Evolutionary conservation across 2,797 vertebrate genomes (phyloP), one percentile per base, ranked within the genome.

Genomic region (Rhadinocentrus ornatus): DNA sequence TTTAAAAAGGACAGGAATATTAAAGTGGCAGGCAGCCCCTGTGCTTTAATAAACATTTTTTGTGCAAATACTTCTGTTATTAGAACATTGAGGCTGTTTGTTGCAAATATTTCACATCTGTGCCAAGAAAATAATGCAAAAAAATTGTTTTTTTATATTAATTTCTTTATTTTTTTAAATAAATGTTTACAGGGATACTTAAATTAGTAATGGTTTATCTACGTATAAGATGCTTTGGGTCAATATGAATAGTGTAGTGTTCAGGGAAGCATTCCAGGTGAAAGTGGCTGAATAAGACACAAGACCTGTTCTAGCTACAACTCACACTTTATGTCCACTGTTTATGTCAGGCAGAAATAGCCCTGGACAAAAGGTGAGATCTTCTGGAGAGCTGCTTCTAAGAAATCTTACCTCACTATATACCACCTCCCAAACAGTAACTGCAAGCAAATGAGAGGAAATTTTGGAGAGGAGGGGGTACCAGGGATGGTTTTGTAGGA

Each of bases 271-370:
- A 60, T 76, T 66, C 15, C 78, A 66, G 80, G 77, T 81, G 89
- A 82, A 66, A 37, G 75, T 61, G 69, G 61, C 67, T 83, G 57
- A 52, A 56, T 37, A 52, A 62, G 71, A 69, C 69, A 72, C 5
- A 6, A 76, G 62, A 27, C 52, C 7, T 26, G 56, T 73, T 71
- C 39, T 32, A 66, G 81, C 76, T 76, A 83, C 6, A 18, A 54
- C 67, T 70, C 63, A 75, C 77, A 89, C 84, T 75, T 75, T 85
- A 82, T 90, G 80, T 81, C 87, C 74, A 50, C n/a, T 57, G 80
- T 85, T 72, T 83, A 50, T 86, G 82, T 72, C 81, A 64, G 72
- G 27, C 31, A 74, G 84, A 62, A 83, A 87, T 78, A 75, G 62
- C 62, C 64, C 27, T 9, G 62, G 66, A 79, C 69, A 61, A 50